These are phyloP conservation scores for Gymnothorax reevesii DNA, from an alignment of 2,797 vertebrate genomes.

Conservation along the genomic window DNA sequence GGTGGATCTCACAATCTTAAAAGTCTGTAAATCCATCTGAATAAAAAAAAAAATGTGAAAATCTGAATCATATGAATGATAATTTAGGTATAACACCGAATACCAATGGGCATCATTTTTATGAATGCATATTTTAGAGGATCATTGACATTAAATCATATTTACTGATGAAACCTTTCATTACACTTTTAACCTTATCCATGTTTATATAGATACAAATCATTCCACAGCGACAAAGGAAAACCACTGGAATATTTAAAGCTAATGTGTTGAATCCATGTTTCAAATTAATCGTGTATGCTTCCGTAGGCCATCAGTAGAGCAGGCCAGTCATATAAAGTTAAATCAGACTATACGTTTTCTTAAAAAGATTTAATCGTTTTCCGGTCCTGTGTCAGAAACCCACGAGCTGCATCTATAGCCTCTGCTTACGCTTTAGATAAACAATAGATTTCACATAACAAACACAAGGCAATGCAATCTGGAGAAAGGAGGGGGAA, in stretches of 20 bases:
- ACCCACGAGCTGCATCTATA: background rate
- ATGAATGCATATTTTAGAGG: background rate
- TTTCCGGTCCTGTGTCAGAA: background rate
- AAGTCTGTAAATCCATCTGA: background rate
- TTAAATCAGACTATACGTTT: background rate
- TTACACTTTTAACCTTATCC: background rate
- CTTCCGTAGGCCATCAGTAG: background rate
- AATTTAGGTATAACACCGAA: background rate
- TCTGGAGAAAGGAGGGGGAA: background rate
- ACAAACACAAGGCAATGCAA: slow-evolving; percentile 19
- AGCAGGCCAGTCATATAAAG: background rate
- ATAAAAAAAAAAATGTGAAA: background rate
- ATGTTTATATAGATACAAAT: background rate
- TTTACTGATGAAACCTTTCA: background rate
- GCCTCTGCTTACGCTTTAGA: background rate
- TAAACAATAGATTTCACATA: slow-evolving; percentile 11
- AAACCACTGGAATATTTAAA: background rate
- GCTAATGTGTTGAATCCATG: background rate
- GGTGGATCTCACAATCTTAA: background rate
- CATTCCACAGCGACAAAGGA: background rate
- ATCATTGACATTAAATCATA: background rate
- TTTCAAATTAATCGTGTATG: background rate
- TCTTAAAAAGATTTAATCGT: background rate
- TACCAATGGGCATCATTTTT: background rate
- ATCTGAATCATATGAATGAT: background rate